Evolutionary conservation across 1,140 invertebrate genomes (phyloP), one percentile per base, ranked within the genome.

Genomic region (Drosophila funebris): DNA sequence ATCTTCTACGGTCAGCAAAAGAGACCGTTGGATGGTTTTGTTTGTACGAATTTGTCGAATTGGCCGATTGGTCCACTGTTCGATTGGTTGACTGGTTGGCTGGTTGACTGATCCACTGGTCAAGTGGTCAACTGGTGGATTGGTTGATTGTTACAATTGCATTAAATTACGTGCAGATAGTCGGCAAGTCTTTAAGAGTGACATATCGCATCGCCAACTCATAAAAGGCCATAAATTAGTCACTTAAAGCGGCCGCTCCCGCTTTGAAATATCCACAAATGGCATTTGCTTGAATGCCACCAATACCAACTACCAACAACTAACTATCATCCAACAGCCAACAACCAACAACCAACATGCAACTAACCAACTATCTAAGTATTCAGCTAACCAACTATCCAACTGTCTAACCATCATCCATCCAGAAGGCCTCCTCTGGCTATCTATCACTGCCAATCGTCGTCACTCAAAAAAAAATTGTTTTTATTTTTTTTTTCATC

Each of bases 211-310:
- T 53, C 11, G 78, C 78, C 62, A n/a, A 53, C 69, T 68, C 82
- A 87, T 88, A 87, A 87, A 87, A 88, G 82, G 82, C 83, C 83
- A 87, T 87, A 87, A 87, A 87, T 87, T 87, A 88, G 83, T 88
- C 82, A 87, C 78, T 87, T 82, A 88, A 88, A 75, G 48, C 68
- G 82, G 63, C 79, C 75, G 74, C 73, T 74, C 74, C 71, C 66
- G 76, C 67, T 66, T 83, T 79, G 80, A 68, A 84, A 84, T 83
- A 70, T 73, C 83, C 83, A 87, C 71, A 87, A 78, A 87, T 88
- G 83, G 82, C 63, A 72, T 66, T 69, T 50, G 67, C 75, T 71
- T 63, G 71, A 75, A 87, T 85, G 63, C 63, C 82, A 62, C 39
- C 41, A 36, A 76, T 43, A 68, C 75, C 56, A 68, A 72, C 78